Evolutionary conservation across 2,888 invertebrate species (phyloP).

Genomic region (Oxytorus armatus): DNA sequence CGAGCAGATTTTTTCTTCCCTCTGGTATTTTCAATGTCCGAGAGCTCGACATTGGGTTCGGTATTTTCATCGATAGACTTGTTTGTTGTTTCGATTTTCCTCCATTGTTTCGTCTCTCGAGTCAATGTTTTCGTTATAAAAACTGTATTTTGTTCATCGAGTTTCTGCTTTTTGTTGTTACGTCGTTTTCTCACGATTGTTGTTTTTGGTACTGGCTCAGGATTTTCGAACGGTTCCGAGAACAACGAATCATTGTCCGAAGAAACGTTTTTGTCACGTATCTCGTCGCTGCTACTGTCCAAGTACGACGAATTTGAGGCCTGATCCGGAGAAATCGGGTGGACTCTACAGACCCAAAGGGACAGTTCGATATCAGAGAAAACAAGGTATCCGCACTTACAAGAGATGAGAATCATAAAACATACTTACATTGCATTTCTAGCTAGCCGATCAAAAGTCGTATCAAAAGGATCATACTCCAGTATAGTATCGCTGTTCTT

Average conservation of each 20-base stretch:
- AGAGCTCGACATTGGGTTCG: slow-evolving; percentile 20
- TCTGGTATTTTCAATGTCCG: not conserved
- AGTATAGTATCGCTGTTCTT: slow-evolving; percentile 55
- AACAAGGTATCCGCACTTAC: not conserved
- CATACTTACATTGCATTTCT: slow-evolving; percentile 72
- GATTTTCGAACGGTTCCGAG: not conserved
- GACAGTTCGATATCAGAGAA: not conserved
- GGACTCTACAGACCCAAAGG: slow-evolving; percentile 53
- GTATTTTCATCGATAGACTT: slow-evolving; percentile 46
- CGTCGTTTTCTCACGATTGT: not conserved
- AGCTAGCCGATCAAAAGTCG: slow-evolving; percentile 78
- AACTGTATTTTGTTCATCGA: not conserved
- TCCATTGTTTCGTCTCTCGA: not conserved
- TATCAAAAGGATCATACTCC: slow-evolving; percentile 73
- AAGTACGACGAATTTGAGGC: slow-evolving; percentile 42
- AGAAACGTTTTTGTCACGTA: not conserved
- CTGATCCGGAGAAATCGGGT: slow-evolving; percentile 49
- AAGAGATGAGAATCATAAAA: not conserved
- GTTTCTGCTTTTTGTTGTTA: not conserved
- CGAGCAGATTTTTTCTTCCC: slow-evolving; percentile 1
- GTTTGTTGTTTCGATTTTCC: not conserved
- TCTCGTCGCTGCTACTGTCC: slow-evolving; percentile 57
- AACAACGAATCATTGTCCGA: not conserved
- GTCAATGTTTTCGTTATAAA: not conserved
- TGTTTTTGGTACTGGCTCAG: not conserved